These are phyloP conservation scores for Pygoscelis antarcticus DNA, from an alignment of 2,113 vertebrate genomes.

Conservation along the genomic window DNA sequence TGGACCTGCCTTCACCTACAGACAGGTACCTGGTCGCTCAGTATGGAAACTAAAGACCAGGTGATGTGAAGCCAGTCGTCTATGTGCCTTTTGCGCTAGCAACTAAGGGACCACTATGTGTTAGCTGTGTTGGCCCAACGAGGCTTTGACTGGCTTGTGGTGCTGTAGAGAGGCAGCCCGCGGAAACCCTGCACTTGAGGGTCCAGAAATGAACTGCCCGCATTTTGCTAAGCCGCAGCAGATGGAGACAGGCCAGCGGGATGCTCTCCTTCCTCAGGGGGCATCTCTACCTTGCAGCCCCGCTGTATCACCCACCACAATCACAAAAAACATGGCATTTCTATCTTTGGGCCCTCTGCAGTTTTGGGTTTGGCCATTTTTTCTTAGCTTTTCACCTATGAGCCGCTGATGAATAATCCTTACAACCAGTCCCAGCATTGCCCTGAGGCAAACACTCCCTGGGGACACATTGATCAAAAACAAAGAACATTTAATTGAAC, in stretches of 20 bases:
- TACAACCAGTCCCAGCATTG: not conserved
- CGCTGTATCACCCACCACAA: not conserved
- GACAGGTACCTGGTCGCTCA: accelerated
- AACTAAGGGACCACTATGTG: not conserved
- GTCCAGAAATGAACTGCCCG: not conserved
- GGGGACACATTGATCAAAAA: not conserved
- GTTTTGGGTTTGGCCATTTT: not conserved
- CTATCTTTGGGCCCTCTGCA: not conserved
- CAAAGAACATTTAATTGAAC: not conserved
- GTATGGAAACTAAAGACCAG: not conserved
- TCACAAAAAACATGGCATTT: accelerated
- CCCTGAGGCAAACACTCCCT: not conserved
- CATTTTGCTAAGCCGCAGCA: not conserved
- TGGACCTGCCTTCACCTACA: not conserved
- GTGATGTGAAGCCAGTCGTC: accelerated
- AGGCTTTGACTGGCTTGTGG: not conserved
- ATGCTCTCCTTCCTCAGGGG: not conserved
- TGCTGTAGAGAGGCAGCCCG: not conserved
- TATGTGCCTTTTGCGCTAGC: not conserved
- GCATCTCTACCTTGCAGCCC: not conserved
- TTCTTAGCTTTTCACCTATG: not conserved
- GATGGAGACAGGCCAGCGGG: not conserved
- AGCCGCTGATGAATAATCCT: not conserved
- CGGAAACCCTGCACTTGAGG: not conserved
- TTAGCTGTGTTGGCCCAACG: not conserved